phyloP scores from a whole-genome alignment of 2,888 invertebrate genomes.

The Polydesmus complanatus region DNA sequence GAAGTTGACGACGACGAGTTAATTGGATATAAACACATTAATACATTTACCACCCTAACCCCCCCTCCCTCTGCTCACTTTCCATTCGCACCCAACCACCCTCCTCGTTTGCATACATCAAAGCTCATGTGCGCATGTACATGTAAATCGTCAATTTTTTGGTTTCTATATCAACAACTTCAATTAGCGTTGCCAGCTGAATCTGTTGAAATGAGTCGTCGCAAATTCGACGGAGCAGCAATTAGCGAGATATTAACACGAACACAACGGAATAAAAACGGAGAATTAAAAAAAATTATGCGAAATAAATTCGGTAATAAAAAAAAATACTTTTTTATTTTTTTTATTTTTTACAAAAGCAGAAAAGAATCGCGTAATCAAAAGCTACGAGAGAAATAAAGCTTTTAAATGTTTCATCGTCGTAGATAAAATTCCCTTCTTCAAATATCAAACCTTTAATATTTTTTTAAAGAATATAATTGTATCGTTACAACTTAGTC shows the following conservation, averaged over 20 bases:
- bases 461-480: too few relatives aligned
- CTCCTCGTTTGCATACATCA: not conserved
- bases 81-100: not conserved
- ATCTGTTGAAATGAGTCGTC: not conserved
- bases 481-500: too few relatives aligned
- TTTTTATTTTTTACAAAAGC: too few relatives aligned
- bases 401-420: too few relatives aligned
- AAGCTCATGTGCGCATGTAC: too few relatives aligned
- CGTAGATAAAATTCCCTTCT: too few relatives aligned
- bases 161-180: not conserved
- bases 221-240: not conserved
- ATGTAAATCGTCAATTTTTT: not conserved
- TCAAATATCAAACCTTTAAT: too few relatives aligned
- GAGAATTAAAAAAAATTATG: too few relatives aligned
- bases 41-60: not conserved
- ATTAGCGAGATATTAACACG: not conserved
- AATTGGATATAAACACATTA: not conserved
- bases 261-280: not conserved
- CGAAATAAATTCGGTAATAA: too few relatives aligned
- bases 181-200: not conserved
- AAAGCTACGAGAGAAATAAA: too few relatives aligned
- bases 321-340: too few relatives aligned
- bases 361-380: too few relatives aligned
- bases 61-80: not conserved
- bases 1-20: not conserved